Base-by-base conservation (phyloP, 1,140 invertebrate species). In the Phymorhynchus buccinoides region DNA sequence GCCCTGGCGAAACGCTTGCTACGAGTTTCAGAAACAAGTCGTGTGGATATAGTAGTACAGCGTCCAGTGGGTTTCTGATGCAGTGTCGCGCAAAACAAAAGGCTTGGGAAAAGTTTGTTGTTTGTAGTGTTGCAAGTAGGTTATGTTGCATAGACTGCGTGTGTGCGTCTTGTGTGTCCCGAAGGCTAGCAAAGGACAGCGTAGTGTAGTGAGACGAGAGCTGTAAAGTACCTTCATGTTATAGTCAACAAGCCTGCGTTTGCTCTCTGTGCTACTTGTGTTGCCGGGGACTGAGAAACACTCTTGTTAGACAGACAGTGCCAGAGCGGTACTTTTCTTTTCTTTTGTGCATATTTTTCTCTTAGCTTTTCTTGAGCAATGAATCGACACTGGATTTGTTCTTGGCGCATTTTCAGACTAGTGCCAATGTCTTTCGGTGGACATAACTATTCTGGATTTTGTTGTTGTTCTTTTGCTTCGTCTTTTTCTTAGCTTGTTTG, bases 341-440 rank as follows among this genome's bases (percentile, higher is more conserved):
- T 62, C n/a, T 62, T 62, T 62, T 27, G 4, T 22, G 3, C 18
- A 3, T 27, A 18, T 22, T 14, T 62, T 12, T 35, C 30, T 35
- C 16, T 27, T 37, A 41, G 73, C 73, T 75, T 75, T 75, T 39
- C 37, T 75, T 9, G 35, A 41, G 35, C 4, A 16, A 9, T 75
- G 73, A 30, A 41, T 37, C 73, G 42, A 27, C 35, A 37, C 0
- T 75, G 3, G 32, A 27, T 27, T 75, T 32, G 73, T 75, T 9
- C 22, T 41, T 75, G 32, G 73, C 35, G 73, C 73, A 75, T 7
- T 27, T 35, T 41, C 14, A 22, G 73, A 27, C 73, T 75, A 14
- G 32, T 41, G 73, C 73, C 73, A 39, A 75, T 27, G 73, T 39
- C 73, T 75, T 75, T 75, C 73, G 18, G 37, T 75, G 35, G 73